phyloP scores from a whole-genome alignment of 2,113 vertebrate species.

The Panthera leo region DNA sequence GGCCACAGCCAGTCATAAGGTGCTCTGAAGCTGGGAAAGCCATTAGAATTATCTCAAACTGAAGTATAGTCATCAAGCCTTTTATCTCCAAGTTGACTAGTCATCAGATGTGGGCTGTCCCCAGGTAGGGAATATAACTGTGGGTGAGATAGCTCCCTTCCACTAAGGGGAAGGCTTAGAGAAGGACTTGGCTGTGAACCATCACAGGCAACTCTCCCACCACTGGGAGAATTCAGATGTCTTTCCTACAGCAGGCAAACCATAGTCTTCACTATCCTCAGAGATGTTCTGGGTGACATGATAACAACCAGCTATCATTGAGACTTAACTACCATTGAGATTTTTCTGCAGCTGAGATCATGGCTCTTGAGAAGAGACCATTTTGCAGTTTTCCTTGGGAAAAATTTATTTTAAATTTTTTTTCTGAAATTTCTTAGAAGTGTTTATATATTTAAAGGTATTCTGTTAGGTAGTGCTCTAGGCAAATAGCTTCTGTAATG shows the following conservation, averaged over 20 bases:
- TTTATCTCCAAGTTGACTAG: neutral
- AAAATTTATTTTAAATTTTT: neutral
- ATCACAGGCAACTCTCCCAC: neutral
- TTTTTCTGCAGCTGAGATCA: neutral
- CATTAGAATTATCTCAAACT: neutral
- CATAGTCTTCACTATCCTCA: neutral
- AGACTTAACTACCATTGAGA: neutral
- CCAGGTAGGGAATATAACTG: neutral
- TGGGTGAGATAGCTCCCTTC: neutral
- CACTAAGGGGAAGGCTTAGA: neutral
- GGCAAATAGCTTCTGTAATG: neutral
- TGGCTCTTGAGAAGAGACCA: neutral
- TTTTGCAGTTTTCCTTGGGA: neutral
- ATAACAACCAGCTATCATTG: neutral
- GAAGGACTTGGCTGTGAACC: neutral
- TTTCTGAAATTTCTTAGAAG: neutral
- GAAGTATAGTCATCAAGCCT: neutral
- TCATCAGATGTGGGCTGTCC: neutral
- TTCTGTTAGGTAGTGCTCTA: neutral
- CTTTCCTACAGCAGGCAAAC: neutral
- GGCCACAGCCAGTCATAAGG: neutral
- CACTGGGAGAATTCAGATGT: neutral
- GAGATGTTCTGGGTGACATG: neutral
- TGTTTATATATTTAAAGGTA: neutral
- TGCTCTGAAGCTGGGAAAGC: neutral